Percentiles rank a stretch among this genome's conserved stretches.
These are phyloP conservation scores for Neocrepidodera transversa DNA, from an alignment of 2,888 invertebrate genomes.

Conservation along the genomic window DNA sequence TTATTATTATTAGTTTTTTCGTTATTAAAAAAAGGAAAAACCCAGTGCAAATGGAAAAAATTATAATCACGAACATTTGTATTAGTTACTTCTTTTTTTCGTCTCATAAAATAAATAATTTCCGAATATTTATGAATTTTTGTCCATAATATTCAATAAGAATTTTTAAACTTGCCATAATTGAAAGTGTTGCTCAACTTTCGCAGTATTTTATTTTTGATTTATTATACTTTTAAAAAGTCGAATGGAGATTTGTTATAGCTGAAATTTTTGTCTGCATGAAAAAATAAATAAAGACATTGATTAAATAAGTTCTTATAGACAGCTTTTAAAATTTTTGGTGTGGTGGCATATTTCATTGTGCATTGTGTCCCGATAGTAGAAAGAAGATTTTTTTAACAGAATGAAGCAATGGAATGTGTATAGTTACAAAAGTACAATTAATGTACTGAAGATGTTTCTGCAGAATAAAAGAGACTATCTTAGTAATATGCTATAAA, in stretches of 20 bases:
- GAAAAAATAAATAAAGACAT: conserved; percentile 6
- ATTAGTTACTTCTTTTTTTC: too few species aligned
- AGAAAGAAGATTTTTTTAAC: conserved; percentile 22
- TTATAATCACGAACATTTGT: too few species aligned
- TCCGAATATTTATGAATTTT: too few species aligned
- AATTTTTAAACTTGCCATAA: too few species aligned
- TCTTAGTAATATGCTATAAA: conserved; percentile 56
- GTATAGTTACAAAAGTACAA: conserved; percentile 16
- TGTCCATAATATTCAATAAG: too few species aligned
- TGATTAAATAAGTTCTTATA: background rate
- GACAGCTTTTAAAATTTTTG: conserved; percentile 24
- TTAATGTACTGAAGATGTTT: conserved; percentile 12
- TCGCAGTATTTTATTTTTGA: background rate
- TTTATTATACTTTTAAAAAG: background rate
- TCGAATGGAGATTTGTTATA: conserved; percentile 10
- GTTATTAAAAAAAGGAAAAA: too few species aligned
- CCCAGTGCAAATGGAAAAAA: too few species aligned
- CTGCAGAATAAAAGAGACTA: conserved; percentile 39
- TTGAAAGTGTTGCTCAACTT: too few species aligned
- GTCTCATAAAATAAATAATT: too few species aligned
- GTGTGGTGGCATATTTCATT: conserved; percentile 34
- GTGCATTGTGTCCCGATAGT: conserved; percentile 24
- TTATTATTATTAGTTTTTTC: too few species aligned
- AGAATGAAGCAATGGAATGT: conserved; percentile 17
- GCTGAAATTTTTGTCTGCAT: conserved; percentile 14